Evolutionary conservation across 2,888 invertebrate genomes (phyloP).

Genomic region (Phortica okadai): DNA sequence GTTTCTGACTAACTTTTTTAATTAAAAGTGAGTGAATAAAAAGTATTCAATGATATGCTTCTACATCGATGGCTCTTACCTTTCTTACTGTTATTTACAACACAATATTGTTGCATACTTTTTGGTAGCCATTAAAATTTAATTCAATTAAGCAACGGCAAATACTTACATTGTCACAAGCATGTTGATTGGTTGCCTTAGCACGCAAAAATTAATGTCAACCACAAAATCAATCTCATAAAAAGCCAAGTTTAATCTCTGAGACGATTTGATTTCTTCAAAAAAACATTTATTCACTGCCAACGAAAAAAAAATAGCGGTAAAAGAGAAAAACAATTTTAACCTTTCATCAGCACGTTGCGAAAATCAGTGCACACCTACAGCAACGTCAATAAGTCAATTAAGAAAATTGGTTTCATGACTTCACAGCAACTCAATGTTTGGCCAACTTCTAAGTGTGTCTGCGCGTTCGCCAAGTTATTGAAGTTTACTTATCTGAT

Average conservation of each 20-base stretch:
- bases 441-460: conserved; percentile 39
- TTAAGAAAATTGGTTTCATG: conserved; percentile 64
- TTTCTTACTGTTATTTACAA: neutral
- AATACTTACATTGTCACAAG: neutral
- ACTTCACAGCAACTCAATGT: conserved; percentile 36
- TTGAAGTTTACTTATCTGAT: conserved; percentile 32
- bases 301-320: neutral
- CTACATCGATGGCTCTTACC: neutral
- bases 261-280: neutral
- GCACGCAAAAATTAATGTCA: conserved; percentile 2
- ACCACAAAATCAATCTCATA: conserved; percentile 19
- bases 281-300: neutral
- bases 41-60: neutral
- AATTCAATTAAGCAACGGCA: conserved; percentile 14
- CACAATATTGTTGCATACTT: conserved; percentile 1
- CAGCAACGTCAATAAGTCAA: conserved; percentile 59
- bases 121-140: neutral
- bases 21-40: conserved; percentile 3
- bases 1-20: neutral
- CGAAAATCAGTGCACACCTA: neutral
- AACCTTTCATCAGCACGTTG: neutral
- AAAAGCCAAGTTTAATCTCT: conserved; percentile 15
- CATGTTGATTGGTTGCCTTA: neutral
- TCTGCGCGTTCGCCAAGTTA: conserved; percentile 28
- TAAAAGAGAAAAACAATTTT: conserved; percentile 4